These are phyloP conservation scores for Cheilinus undulatus DNA, from an alignment of 2,113 vertebrate genomes.

Conservation along the genomic window DNA sequence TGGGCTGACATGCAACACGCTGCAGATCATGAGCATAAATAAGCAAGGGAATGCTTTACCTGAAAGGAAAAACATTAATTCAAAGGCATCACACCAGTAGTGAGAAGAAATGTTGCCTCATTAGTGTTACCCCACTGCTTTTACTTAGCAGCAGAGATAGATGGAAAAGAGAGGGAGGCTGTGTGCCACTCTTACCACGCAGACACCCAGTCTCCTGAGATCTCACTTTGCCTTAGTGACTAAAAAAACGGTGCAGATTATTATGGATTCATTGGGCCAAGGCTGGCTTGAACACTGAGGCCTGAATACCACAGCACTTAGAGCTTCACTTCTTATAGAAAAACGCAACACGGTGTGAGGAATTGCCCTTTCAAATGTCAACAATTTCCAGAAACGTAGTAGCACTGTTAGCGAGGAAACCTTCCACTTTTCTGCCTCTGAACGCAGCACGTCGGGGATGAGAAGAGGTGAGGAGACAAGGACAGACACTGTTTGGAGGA, in stretches of 20 bases:
- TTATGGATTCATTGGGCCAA: conserved; percentile 50
- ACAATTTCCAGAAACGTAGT: conserved; percentile 46
- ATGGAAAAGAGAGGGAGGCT: conserved; percentile 24
- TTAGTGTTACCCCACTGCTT: conserved; percentile 78
- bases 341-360: conserved; percentile 28
- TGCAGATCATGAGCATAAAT: conserved; percentile 72
- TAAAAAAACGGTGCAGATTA: conserved; percentile 53
- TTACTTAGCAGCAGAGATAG: conserved; percentile 55
- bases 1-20: conserved; percentile 64
- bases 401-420: conserved; percentile 21
- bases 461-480: conserved; percentile 70
- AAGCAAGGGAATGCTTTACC: conserved; percentile 76
- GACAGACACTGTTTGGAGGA: conserved; percentile 73
- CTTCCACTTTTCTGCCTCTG: conserved; percentile 31
- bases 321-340: conserved; percentile 31
- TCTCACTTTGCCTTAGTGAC: conserved; percentile 49
- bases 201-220: conserved; percentile 61
- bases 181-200: conserved; percentile 49
- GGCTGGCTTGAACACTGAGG: conserved; percentile 46
- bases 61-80: conserved; percentile 74
- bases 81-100: conserved; percentile 70
- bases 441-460: conserved; percentile 43
- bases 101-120: conserved; percentile 75
- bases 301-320: conserved; percentile 29
- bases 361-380: conserved; percentile 46